Base-by-base conservation (phyloP, 1,140 invertebrate species). In the Zeugodacus cucurbitae region DNA sequence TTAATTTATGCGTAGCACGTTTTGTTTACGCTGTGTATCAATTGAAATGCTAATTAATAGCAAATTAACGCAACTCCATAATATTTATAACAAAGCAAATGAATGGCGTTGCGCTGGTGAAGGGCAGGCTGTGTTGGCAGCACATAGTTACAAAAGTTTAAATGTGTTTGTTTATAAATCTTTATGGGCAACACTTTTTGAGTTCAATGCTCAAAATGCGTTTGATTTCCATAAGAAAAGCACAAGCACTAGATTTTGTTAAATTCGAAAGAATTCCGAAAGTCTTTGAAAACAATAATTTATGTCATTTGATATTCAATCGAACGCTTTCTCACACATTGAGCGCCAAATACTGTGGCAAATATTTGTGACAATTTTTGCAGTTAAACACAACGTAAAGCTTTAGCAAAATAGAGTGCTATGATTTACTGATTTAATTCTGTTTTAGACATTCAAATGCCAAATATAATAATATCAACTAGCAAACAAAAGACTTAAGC, bases 401-500 rank as follows among this genome's bases (percentile, higher is more conserved):
- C 10, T 62, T 26, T 62, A 62, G 58, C 2, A n/a, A 62, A 26
- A 54, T 48, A 11, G 22, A 8, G n/a, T 62, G 58, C 22, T 26
- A 62, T n/a, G 7, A 20, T 59, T 59, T 48, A 48, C 44, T 48
- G 14, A 48, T 48, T 17, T 14, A 14, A 17, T 48, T 14, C 14
- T 14, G 14, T 48, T 48, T 20, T 17, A 3, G 10, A 17, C 14
- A 8, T 44, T 1, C 6, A 44, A 44, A 5, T 4, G 41, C 41
- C 14, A 54, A 54, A 54, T 54, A 54, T 54, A 54, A 11, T 54
- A 26, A 5, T 5, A 0, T 62, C n/a, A n/a, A 1, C 22, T 62
- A 8, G 22, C 8, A 82, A 82, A 82, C 74, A 48, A 82, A 82
- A 82, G 74, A 82, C 41, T 82, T 82, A 82, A 82, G 74, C 37